These are phyloP conservation scores for Ariolimax columbianus DNA, from an alignment of 2,888 invertebrate species.

Conservation along the genomic window DNA sequence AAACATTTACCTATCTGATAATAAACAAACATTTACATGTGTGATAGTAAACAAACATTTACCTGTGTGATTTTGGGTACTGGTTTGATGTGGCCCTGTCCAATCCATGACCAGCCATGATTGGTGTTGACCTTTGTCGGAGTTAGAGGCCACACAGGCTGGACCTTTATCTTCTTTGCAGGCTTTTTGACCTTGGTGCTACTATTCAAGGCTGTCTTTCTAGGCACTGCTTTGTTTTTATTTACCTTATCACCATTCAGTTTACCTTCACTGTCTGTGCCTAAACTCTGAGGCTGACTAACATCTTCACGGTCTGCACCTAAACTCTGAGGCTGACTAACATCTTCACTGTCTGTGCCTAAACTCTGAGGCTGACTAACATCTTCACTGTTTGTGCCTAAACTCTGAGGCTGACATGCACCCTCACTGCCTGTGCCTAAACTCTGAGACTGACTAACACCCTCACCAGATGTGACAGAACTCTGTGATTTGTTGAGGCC, in stretches of 20 bases:
- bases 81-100: constrained; percentile 63
- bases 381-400: too few relatives aligned
- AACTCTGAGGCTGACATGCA: too few relatives aligned
- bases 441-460: too few relatives aligned
- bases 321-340: too few relatives aligned
- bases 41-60: too few relatives aligned
- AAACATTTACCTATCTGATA: constrained; percentile 51
- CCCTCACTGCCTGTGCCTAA: neutral
- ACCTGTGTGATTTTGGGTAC: constrained; percentile 59
- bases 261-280: constrained; percentile 18
- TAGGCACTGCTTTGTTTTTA: constrained; percentile 29
- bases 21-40: too few relatives aligned
- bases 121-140: constrained; percentile 52
- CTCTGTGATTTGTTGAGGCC: too few relatives aligned
- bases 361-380: too few relatives aligned
- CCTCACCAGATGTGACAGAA: too few relatives aligned
- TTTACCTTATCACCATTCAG: constrained; percentile 28
- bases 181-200: constrained; percentile 29
- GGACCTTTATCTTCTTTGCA: constrained; percentile 38
- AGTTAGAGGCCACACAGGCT: constrained; percentile 34
- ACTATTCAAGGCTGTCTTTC: neutral
- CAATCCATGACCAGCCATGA: constrained; percentile 72
- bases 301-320: too few relatives aligned
- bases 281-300: neutral
- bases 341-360: neutral